Percentiles rank a stretch among this genome's conserved stretches.
These are phyloP conservation scores for Acanthaster planci DNA, from an alignment of 35 echinoderm and acorn worm genomes.

Conservation along the genomic window DNA sequence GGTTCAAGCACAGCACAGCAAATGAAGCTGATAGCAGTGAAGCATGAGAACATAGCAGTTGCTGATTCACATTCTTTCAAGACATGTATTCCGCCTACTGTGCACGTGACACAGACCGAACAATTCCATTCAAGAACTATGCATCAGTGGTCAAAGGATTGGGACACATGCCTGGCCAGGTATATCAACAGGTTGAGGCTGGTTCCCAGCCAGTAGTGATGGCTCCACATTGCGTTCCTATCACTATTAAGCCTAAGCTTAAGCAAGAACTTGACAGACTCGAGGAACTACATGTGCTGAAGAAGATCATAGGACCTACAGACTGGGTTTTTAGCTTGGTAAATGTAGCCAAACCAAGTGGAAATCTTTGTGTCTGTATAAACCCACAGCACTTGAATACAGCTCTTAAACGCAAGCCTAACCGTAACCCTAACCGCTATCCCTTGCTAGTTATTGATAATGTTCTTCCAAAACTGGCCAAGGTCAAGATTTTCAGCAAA, in stretches of 20 bases:
- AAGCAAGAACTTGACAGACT: slow-evolving; percentile 62
- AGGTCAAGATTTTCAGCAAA: slow-evolving; percentile 64
- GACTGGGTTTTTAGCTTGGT: slow-evolving; percentile 73
- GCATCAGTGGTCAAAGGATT: slow-evolving; percentile 28
- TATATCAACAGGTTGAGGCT: slow-evolving; percentile 14
- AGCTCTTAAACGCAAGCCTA: slow-evolving; percentile 41
- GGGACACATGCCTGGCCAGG: slow-evolving; percentile 44
- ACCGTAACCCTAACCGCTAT: too few relatives aligned
- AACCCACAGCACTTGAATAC: slow-evolving; percentile 50
- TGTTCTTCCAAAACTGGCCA: slow-evolving; percentile 42
- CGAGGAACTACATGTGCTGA: slow-evolving; percentile 49
- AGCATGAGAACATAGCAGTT: slow-evolving; percentile 51
- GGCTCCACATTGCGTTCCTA: slow-evolving; percentile 45
- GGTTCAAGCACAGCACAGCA: slow-evolving; percentile 45
- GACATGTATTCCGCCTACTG: too few relatives aligned
- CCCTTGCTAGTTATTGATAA: slow-evolving; percentile 59
- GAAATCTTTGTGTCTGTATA: slow-evolving; percentile 61
- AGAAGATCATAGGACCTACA: slow-evolving; percentile 62
- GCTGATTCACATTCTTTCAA: too few relatives aligned
- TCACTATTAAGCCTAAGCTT: slow-evolving; percentile 61
- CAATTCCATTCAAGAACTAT: not conserved
- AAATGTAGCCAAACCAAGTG: not conserved
- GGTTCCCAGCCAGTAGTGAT: slow-evolving; percentile 41
- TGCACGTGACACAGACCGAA: too few relatives aligned
- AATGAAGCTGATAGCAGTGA: slow-evolving; percentile 38